These are phyloP conservation scores for Amblyteles armatorius DNA, from an alignment of 2,888 invertebrate genomes.

Conservation along the genomic window DNA sequence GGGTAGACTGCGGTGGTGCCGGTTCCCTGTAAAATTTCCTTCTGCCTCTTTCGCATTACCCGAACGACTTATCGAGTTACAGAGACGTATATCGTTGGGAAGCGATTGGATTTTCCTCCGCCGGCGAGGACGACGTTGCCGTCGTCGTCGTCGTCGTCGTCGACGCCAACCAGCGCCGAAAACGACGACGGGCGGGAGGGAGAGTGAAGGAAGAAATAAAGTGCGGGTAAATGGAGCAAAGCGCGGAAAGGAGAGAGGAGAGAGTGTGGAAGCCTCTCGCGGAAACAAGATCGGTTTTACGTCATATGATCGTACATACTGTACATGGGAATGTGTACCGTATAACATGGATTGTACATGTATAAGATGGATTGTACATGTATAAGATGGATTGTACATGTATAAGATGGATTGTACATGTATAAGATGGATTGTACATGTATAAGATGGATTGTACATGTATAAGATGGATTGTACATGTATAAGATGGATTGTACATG, in stretches of 20 bases:
- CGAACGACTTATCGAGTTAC: slow-evolving; percentile 77
- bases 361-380: neutral
- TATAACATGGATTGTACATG: slow-evolving; percentile 1
- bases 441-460: neutral
- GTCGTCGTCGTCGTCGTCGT: slow-evolving; percentile 64
- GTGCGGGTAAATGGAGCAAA: slow-evolving; percentile 27
- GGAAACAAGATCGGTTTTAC: slow-evolving; percentile 65
- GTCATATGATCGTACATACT: slow-evolving; percentile 22
- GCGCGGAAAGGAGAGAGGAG: slow-evolving; percentile 7
- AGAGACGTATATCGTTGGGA: slow-evolving; percentile 76
- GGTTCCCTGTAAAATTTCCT: slow-evolving; percentile 18
- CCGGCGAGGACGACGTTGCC: slow-evolving; percentile 55
- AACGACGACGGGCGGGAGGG: slow-evolving; percentile 51
- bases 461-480: slow-evolving; percentile 2
- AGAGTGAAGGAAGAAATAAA: slow-evolving; percentile 62
- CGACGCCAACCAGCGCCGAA: slow-evolving; percentile 34
- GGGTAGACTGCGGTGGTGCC: slow-evolving; percentile 13
- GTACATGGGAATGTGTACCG: neutral
- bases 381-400: slow-evolving; percentile 2
- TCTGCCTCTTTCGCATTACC: slow-evolving; percentile 61
- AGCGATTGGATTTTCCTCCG: slow-evolving; percentile 78
- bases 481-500: neutral
- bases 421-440: slow-evolving; percentile 2
- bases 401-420: neutral
- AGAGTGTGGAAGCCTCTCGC: slow-evolving; percentile 29